Evolutionary conservation across 2,888 invertebrate species (phyloP), one percentile per base, ranked within the genome.

Genomic region (Amitus sp.): DNA sequence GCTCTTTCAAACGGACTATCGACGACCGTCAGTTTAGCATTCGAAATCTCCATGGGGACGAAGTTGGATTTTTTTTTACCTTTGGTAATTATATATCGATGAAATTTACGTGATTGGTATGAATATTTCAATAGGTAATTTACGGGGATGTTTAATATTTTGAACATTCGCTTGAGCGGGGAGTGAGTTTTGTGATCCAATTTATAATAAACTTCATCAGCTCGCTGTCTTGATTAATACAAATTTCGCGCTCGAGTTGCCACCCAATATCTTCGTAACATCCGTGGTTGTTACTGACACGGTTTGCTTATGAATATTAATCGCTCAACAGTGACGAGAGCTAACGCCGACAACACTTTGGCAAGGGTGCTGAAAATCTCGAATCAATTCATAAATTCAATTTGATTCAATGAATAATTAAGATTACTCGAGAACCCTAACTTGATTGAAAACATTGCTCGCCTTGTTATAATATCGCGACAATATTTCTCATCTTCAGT

Each of bases 251-350:
- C 19, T 37, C 28, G 12, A 28, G 9, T 18, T 12, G 28, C 27
- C 19, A 42, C 17, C 34, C 18, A 39, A 27, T 34, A 15, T 42
- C 20, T 19, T 30, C 54, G 18, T 19, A 40, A 46, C 20, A 48
- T 19, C 18, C 48, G 33, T 18, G 30, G 54, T 52, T 17, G 45
- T 37, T 18, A 1, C 40, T 15, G 15, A 23, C 40, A 28, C 60
- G 51, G 59, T 19, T 49, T 19, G 63, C 65, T 71, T 71, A 71
- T 71, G 71, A 71, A 71, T 71, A 71, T 71, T 71, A 70, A 71
- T 64, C 65, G 66, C 51, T 57, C 55, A 59, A 56, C 55, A 63
- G 60, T 54, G 63, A 62, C 52, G 62, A 53, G 66, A 59, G 66
- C 57, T 9, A 34, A 43, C 43, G 15, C 13, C 43, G 7, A 9